Conservation (phyloP, 1,140 invertebrate species). For the Hyphantria cunea region DNA sequence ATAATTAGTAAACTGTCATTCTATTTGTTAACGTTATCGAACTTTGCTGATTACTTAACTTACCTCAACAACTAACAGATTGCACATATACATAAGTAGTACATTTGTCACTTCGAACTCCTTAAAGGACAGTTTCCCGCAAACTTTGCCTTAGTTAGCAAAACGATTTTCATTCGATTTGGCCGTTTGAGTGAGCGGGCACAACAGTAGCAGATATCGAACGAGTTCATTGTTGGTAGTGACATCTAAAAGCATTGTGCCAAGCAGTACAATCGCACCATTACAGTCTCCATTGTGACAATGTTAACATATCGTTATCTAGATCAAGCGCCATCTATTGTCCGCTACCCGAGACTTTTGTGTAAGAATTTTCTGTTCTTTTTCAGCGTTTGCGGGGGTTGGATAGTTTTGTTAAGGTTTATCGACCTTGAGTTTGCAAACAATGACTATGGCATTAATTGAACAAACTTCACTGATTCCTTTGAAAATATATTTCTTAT, state of each 20-base stretch:
- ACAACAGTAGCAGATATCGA: constrained; percentile 72
- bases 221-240: constrained; percentile 72
- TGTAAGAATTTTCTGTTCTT: constrained; percentile 53
- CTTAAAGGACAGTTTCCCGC: neutral
- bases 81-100: no score
- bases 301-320: constrained; percentile 81
- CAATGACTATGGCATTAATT: constrained; percentile 16
- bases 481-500: neutral
- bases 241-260: constrained; percentile 79
- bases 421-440: constrained; percentile 29
- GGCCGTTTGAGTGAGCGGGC: constrained; percentile 57
- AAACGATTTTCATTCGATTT: constrained; percentile 61
- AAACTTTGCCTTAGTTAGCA: constrained; percentile 22
- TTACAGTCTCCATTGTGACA: constrained; percentile 78
- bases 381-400: constrained; percentile 38
- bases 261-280: constrained; percentile 76
- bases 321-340: constrained; percentile 80
- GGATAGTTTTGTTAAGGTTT: constrained; percentile 43
- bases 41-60: no score
- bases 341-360: constrained; percentile 67
- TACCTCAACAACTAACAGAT: no score
- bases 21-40: no score
- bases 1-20: no score
- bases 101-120: no score
- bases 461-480: neutral